phyloP scores from a whole-genome alignment of 2,797 vertebrate genomes.

The Cyprinodon diabolis region DNA sequence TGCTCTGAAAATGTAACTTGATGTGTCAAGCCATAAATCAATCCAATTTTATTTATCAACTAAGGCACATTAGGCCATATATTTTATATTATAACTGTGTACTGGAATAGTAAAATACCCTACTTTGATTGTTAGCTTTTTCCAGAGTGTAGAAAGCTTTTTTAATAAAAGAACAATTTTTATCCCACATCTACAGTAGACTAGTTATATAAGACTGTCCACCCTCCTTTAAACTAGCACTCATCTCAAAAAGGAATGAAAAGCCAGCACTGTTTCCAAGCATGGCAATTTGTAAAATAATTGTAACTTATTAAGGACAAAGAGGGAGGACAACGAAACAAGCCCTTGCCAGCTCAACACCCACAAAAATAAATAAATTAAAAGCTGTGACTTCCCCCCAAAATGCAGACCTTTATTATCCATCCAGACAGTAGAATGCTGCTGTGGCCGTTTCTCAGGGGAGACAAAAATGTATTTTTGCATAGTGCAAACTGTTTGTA shows the following conservation, averaged over 20 bases:
- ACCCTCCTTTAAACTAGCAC: conserved; percentile 45
- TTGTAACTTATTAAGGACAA: conserved; percentile 58
- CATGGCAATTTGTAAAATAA: conserved; percentile 67
- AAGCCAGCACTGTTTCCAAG: conserved; percentile 55
- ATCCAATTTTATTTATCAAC: too few relatives aligned
- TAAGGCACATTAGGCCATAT: too few relatives aligned
- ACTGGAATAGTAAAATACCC: not conserved
- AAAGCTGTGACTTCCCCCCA: conserved; percentile 37
- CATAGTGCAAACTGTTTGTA: not conserved
- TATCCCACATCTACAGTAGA: conserved; percentile 20
- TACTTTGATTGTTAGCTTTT: not conserved
- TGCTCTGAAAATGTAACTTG: too few relatives aligned
- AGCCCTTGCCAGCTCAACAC: conserved; percentile 56
- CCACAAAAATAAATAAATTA: conserved; percentile 31
- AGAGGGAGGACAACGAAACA: conserved; percentile 69
- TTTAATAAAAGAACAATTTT: not conserved
- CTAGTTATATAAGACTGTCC: conserved; percentile 19
- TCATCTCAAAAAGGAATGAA: conserved; percentile 65
- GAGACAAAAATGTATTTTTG: conserved; percentile 6
- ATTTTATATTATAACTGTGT: not conserved
- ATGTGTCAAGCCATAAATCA: too few relatives aligned
- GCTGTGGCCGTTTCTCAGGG: conserved; percentile 21
- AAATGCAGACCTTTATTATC: conserved; percentile 25
- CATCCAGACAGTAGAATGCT: conserved; percentile 24
- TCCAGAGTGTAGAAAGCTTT: not conserved